Percentiles rank a stretch among this genome's conserved stretches.
phyloP scores from a whole-genome alignment of 2,113 vertebrate species.

The Sorex araneus region DNA sequence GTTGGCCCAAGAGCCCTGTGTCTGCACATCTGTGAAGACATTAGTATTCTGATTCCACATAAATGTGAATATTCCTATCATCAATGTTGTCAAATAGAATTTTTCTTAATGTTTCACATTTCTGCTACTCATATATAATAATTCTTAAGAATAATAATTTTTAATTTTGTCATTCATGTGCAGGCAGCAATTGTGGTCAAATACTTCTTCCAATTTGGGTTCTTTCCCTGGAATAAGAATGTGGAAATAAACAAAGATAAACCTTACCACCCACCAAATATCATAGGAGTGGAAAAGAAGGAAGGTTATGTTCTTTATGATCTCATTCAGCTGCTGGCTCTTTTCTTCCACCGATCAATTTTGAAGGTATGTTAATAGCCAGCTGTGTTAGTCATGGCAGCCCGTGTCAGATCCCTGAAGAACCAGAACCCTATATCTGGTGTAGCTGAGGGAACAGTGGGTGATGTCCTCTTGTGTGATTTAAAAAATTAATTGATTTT shows the following conservation, averaged over 20 bases:
- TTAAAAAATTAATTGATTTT: not conserved
- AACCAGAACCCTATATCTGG: no score
- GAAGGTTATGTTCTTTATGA: conserved; percentile 98
- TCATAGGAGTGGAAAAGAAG: conserved; percentile 99
- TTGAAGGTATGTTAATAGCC: conserved; percentile 92
- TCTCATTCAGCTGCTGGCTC: conserved; percentile 95
- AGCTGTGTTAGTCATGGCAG: accelerated
- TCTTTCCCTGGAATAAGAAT: conserved; percentile 95
- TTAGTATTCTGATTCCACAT: not conserved
- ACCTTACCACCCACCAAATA: conserved; percentile 95
- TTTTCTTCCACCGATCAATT: conserved; percentile 99
- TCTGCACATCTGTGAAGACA: not conserved
- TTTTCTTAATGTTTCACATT: not conserved
- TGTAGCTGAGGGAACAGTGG: no score
- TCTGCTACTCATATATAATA: not conserved
- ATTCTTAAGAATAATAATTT: not conserved
- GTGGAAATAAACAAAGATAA: conserved; percentile 90
- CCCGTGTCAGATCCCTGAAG: accelerated
- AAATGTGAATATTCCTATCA: not conserved
- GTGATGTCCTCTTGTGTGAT: not conserved
- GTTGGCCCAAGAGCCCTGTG: not conserved
- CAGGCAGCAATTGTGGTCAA: conserved; percentile 98
- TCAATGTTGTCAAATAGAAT: not conserved
- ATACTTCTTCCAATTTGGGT: conserved; percentile 99
- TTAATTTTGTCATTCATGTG: conserved; percentile 26